Base-by-base conservation (phyloP, 1,140 invertebrate species). In the Ctenoplectra terminalis region DNA sequence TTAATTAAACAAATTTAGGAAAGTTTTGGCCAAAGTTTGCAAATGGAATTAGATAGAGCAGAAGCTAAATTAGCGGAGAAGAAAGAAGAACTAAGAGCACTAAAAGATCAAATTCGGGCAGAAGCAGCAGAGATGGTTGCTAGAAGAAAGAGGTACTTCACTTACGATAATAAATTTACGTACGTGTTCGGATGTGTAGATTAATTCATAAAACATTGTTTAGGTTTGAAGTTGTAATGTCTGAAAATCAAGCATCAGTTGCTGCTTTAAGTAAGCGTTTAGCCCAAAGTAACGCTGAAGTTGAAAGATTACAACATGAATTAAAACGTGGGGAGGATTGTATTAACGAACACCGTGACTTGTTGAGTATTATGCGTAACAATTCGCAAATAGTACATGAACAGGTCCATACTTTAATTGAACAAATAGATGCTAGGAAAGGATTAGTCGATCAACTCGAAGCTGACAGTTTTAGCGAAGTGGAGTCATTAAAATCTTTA, bases 21-120 rank as follows among this genome's bases (percentile, higher is more conserved):
- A 70, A 93, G 92, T 78, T 94, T 93, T 52, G 91, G 92, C 80
- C 92, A 93, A 78, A 94, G 93, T 84, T 88, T 94, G 13, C 93
- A 94, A 85, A 74, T 87, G 40, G 93, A 93, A 83, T 87, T 94
- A 15, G 93, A 94, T 86, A 88, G 89, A 9, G 91, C 91, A 0
- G 92, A 94, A 80, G 90, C 90, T 0, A 92, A 93, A 61, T 82
- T 94, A 8, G 89, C 88, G 15, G 92, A 92, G 26, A 92, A 91
- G 37, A 94, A 91, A 63, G 90, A 92, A 74, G 92, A 93, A 72
- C 37, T 93, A 9, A 83, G 90, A 80, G 82, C 87, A 56, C 72
- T 94, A 20, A 94, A 94, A 71, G 91, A 93, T 83, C 91, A 93
- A 43, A 92, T 94, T 52, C 91, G 92, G 17, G 71, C 84, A 2